Evolutionary conservation across 2,888 invertebrate species (phyloP).

Genomic region (Drosophila helvetica): DNA sequence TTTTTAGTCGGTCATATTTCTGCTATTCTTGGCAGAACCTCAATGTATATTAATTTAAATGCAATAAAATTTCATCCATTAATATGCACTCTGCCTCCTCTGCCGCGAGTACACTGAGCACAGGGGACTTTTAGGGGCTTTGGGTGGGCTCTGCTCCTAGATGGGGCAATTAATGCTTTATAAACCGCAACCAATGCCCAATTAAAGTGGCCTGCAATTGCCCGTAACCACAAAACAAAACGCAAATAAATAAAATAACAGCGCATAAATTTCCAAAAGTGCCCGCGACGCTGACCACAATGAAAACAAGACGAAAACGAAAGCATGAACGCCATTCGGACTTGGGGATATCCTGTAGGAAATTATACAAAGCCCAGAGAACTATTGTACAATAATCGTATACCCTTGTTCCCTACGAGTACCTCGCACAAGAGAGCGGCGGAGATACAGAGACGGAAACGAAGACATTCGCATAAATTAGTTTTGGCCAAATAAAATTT

Average conservation of each 20-base stretch:
- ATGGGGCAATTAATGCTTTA: conserved; percentile 53
- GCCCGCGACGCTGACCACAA: conserved; percentile 47
- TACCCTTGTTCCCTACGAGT: background rate
- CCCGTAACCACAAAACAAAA: conserved; percentile 38
- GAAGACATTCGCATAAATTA: conserved; percentile 63
- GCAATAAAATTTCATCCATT: conserved; percentile 41
- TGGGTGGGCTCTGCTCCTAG: conserved; percentile 22
- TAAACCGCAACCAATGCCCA: conserved; percentile 55
- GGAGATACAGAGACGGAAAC: conserved; percentile 19
- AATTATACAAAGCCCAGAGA: background rate
- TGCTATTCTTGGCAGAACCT: conserved; percentile 20
- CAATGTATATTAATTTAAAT: conserved; percentile 48
- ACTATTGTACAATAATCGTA: conserved; percentile 9
- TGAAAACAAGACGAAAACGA: conserved; percentile 14
- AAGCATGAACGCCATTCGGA: background rate
- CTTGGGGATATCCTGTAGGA: background rate
- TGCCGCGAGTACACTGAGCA: background rate
- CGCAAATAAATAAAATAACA: conserved; percentile 34
- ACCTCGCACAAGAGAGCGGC: background rate
- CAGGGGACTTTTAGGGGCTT: conserved; percentile 1
- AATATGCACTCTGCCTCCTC: conserved; percentile 14
- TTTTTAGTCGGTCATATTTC: conserved; percentile 52
- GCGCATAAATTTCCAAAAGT: conserved; percentile 53
- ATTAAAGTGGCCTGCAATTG: conserved; percentile 60
- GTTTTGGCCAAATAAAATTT: conserved; percentile 61